phyloP scores from a whole-genome alignment of 2,888 invertebrate species.

The Plebejus anna region DNA sequence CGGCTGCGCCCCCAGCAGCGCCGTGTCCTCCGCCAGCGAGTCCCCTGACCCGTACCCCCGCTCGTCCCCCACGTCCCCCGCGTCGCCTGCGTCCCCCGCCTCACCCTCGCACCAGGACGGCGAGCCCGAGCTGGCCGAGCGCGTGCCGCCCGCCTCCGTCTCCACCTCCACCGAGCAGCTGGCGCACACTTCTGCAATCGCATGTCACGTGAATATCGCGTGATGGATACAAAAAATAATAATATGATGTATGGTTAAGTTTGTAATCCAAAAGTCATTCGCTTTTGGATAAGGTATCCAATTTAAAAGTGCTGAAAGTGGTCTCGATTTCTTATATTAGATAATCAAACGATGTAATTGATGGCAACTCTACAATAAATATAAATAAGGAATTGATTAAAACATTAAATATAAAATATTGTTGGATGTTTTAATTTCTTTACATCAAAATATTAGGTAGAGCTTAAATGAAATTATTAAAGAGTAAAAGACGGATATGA shows the following conservation, averaged over 20 bases:
- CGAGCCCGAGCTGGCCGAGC: slow-evolving; percentile 70
- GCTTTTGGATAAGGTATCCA: not conserved
- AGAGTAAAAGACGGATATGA: too few species aligned
- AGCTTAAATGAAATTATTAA: too few species aligned
- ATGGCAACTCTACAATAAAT: too few species aligned
- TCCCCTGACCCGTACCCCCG: slow-evolving; percentile 78
- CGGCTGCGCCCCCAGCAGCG: slow-evolving; percentile 58
- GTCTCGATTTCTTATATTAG: too few species aligned
- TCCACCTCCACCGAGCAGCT: slow-evolving; percentile 73
- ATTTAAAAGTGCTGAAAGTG: not conserved
- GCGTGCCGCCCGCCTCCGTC: slow-evolving; percentile 59
- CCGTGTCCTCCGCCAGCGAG: slow-evolving; percentile 73
- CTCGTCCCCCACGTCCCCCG: slow-evolving; percentile 73
- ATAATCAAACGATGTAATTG: too few species aligned
- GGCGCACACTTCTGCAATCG: slow-evolving; percentile 69
- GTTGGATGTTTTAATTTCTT: too few species aligned
- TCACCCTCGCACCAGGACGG: slow-evolving; percentile 79
- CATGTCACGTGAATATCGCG: not conserved
- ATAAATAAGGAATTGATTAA: too few species aligned
- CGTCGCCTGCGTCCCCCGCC: slow-evolving; percentile 74
- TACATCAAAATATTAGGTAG: too few species aligned
- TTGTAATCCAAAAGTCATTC: not conserved
- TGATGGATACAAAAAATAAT: not conserved
- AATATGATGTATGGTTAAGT: not conserved
- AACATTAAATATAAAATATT: too few species aligned